Evolutionary conservation across 2,888 invertebrate species (phyloP).

Genomic region (Glaucopsyche alexis): DNA sequence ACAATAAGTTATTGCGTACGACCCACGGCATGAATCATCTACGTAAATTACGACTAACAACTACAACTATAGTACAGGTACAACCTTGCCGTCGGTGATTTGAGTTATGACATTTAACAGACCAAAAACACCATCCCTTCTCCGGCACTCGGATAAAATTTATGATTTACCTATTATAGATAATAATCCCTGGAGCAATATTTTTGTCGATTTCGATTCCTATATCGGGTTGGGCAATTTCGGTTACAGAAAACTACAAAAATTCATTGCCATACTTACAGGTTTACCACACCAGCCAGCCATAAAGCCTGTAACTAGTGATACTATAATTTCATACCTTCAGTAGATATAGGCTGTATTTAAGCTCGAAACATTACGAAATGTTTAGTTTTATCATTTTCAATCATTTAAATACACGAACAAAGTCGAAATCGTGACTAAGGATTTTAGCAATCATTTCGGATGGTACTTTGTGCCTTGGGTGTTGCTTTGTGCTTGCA

Average conservation of each 20-base stretch:
- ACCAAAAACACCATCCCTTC: too few species aligned
- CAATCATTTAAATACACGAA: constrained; percentile 22
- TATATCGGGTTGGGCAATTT: too few species aligned
- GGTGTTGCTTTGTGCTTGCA: constrained; percentile 45
- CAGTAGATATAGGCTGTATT: not conserved
- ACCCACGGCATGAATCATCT: constrained; percentile 25
- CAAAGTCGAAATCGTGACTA: constrained; percentile 73
- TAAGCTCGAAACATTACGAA: constrained; percentile 2
- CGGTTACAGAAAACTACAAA: too few species aligned
- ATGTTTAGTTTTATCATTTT: constrained; percentile 18
- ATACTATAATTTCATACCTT: too few species aligned
- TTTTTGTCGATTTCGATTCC: too few species aligned
- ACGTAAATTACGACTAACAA: not conserved
- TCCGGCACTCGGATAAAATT: too few species aligned
- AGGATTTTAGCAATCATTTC: constrained; percentile 65
- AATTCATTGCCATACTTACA: too few species aligned
- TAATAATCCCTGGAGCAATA: too few species aligned
- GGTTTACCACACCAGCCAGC: too few species aligned
- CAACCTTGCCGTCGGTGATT: not conserved
- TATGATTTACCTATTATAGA: too few species aligned
- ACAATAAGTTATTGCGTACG: constrained; percentile 15
- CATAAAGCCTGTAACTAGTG: too few species aligned
- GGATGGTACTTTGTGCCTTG: constrained; percentile 53
- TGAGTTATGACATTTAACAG: not conserved
- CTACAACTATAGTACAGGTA: not conserved